These are phyloP conservation scores for Thinocorus orbignyianus DNA, from an alignment of 2,113 vertebrate genomes.

Conservation along the genomic window DNA sequence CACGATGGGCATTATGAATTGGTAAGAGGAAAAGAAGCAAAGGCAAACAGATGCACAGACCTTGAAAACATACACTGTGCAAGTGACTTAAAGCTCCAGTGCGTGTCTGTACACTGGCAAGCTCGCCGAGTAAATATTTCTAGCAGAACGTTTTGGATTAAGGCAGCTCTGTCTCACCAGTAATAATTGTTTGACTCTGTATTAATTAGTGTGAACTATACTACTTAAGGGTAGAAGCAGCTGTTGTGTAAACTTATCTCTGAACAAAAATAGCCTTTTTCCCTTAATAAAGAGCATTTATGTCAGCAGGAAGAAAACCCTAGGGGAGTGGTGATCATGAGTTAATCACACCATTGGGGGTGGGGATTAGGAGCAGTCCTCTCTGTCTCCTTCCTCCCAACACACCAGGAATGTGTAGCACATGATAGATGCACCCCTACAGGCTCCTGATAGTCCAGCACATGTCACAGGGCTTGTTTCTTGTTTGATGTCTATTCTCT, in stretches of 20 bases:
- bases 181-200: background rate
- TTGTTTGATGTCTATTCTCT: background rate
- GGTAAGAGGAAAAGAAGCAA: background rate
- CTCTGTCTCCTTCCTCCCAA: background rate
- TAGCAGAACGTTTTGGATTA: background rate
- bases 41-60: background rate
- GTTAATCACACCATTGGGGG: constrained; percentile 28
- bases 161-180: background rate
- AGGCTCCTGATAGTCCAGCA: background rate
- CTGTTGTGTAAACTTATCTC: background rate
- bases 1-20: background rate
- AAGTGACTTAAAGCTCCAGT: background rate
- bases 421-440: background rate
- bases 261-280: constrained; percentile 8
- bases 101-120: background rate
- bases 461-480: background rate
- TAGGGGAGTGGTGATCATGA: constrained; percentile 26
- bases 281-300: constrained; percentile 12
- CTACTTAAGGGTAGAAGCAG: constrained; percentile 5
- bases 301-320: background rate
- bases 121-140: background rate
- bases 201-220: background rate
- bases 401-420: background rate
- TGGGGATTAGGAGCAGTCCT: background rate
- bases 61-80: background rate